Conservation (phyloP, 2,888 invertebrate genomes). For the Nebria salina region DNA sequence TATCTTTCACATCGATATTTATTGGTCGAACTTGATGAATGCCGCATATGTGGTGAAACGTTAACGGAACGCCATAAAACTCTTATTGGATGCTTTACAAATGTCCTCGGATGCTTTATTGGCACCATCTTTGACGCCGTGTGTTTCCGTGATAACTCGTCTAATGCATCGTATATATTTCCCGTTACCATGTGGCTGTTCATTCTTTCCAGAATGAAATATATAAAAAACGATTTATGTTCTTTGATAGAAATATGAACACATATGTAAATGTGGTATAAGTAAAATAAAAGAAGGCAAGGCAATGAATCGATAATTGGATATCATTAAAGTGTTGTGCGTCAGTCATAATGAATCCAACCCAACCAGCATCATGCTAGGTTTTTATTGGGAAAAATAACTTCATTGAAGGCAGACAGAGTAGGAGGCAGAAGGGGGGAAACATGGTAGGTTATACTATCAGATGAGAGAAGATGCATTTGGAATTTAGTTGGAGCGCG, state of each 20-base stretch:
- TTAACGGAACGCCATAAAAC: too few species aligned
- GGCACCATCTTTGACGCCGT: conserved; percentile 3
- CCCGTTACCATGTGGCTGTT: too few species aligned
- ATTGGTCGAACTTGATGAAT: too few species aligned
- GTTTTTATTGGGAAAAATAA: not conserved
- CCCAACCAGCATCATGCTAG: not conserved
- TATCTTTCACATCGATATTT: too few species aligned
- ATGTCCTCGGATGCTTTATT: not conserved
- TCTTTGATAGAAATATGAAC: too few species aligned
- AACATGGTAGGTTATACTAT: not conserved
- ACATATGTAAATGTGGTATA: too few species aligned
- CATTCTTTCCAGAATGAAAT: too few species aligned
- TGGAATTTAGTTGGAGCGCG: not conserved
- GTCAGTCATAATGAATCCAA: not conserved
- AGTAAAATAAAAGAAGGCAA: too few species aligned
- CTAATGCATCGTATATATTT: too few species aligned
- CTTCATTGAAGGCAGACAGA: not conserved
- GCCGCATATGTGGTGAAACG: too few species aligned
- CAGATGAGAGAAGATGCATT: not conserved
- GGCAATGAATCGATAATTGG: not conserved
- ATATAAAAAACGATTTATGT: too few species aligned
- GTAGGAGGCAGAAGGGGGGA: not conserved
- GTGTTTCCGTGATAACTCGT: not conserved
- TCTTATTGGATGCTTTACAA: not conserved
- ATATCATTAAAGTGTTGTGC: not conserved